Conservation (phyloP, 2,888 invertebrate species). For the Apamea crenata region DNA sequence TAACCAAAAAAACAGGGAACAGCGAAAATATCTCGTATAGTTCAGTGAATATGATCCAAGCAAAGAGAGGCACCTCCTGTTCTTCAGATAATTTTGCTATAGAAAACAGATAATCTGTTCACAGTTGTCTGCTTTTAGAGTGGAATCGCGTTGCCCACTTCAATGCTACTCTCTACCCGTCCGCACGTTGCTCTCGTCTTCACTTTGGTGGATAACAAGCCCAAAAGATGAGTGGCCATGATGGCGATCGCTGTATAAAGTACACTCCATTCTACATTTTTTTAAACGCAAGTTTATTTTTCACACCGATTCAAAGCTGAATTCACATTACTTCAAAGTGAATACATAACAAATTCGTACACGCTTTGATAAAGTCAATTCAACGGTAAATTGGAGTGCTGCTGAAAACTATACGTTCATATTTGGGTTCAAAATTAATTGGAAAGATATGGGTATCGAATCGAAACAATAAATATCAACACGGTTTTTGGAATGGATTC, state of each 20-base stretch:
- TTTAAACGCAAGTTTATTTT: neutral
- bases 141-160: too few relatives aligned
- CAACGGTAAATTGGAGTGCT: slow-evolving; percentile 2
- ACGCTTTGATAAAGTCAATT: slow-evolving; percentile 3
- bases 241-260: neutral
- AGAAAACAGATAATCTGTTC: neutral
- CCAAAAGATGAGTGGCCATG: neutral
- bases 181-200: neutral
- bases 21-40: neutral
- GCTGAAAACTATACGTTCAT: slow-evolving; percentile 23
- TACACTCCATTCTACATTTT: neutral
- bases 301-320: neutral
- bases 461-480: neutral
- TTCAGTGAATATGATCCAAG: neutral
- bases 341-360: neutral
- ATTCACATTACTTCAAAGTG: neutral
- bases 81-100: neutral
- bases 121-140: neutral
- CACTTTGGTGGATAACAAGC: neutral
- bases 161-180: neutral
- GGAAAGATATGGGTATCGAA: neutral
- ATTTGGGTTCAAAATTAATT: slow-evolving; percentile 10
- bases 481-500: neutral
- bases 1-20: neutral
- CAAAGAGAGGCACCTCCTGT: neutral